Evolutionary conservation across 2,113 vertebrate species (phyloP).

Genomic region (Laticauda laticaudata): DNA sequence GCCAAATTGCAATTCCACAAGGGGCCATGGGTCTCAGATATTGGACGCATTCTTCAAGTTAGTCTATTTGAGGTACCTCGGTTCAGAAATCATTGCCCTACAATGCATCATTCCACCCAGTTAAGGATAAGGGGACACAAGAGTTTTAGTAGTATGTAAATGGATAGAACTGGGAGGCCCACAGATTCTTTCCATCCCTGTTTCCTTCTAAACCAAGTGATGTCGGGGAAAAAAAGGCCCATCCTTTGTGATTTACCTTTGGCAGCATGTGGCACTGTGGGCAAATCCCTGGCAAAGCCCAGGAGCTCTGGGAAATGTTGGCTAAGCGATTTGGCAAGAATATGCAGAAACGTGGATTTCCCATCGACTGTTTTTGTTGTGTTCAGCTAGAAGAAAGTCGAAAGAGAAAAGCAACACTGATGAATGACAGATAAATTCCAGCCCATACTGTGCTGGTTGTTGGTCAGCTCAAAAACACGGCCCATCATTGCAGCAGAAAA

Average conservation of each 20-base stretch:
- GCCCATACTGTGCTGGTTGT: not conserved
- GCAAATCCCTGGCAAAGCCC: conserved; percentile 91
- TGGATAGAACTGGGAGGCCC: not conserved
- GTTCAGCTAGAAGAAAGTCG: conserved; percentile 79
- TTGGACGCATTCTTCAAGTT: no score
- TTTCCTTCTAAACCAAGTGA: not conserved
- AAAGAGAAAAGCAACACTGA: not conserved
- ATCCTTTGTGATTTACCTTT: conserved; percentile 78
- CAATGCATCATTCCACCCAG: no score
- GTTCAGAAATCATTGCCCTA: no score
- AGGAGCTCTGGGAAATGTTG: conserved; percentile 98
- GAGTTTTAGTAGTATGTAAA: no score
- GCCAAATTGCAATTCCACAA: no score
- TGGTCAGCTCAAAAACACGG: no score
- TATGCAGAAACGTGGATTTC: conserved; percentile 97
- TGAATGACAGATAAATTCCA: not conserved
- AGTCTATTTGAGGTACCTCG: no score
- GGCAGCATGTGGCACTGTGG: conserved; percentile 90
- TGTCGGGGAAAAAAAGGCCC: not conserved
- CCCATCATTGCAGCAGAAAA: not conserved
- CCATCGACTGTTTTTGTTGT: conserved; percentile 97
- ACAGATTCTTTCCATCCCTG: not conserved
- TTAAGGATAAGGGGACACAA: not conserved
- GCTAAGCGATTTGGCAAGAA: conserved; percentile 96
- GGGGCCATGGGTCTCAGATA: no score